Evolutionary conservation across 2,888 invertebrate species (phyloP), one percentile per base, ranked within the genome.

Genomic region (Dryobota labecula): DNA sequence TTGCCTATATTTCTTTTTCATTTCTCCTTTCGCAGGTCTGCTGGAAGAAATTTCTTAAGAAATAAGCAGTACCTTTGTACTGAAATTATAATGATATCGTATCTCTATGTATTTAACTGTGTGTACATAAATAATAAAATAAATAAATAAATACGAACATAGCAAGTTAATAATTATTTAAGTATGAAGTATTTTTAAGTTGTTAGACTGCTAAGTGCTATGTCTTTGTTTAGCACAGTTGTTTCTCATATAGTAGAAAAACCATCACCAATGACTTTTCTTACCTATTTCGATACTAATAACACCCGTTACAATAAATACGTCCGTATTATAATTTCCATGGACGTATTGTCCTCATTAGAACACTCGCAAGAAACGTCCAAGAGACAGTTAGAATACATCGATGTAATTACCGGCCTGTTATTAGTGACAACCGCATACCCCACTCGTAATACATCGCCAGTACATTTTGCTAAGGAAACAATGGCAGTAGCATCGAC

Each of bases 331-430:
- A 63, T 63, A 64, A 80, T 67, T 60, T 82, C 73, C 61, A 45
- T 56, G 30, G 47, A 57, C 27, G 49, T 51, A 83, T 67, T 73
- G 63, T 73, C 58, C 63, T 56, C 66, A 80, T 76, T 80, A 43
- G 15, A 66, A 53, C 49, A 56, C 61, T 69, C 11, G 47, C 65
- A 80, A 80, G 81, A 80, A 84, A 69, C 38, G 61, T 68, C 73
- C 67, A 83, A 64, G 49, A 18, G 65, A 80, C 79, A 80, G 79
- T 80, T 80, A 83, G 54, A 72, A 83, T 33, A 74, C 56, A 64
- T 80, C 84, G 69, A 75, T 65, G 76, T 75, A 84, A 80, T 80
- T 80, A 80, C 76, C 45, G 74, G 82, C 18, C 80, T 83, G 83
- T 79, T 83, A 80, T 75, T 70, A 81, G 54, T 33, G 78, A 76